Base-by-base conservation (phyloP, 2,113 vertebrate species). In the Otolemur garnettii region DNA sequence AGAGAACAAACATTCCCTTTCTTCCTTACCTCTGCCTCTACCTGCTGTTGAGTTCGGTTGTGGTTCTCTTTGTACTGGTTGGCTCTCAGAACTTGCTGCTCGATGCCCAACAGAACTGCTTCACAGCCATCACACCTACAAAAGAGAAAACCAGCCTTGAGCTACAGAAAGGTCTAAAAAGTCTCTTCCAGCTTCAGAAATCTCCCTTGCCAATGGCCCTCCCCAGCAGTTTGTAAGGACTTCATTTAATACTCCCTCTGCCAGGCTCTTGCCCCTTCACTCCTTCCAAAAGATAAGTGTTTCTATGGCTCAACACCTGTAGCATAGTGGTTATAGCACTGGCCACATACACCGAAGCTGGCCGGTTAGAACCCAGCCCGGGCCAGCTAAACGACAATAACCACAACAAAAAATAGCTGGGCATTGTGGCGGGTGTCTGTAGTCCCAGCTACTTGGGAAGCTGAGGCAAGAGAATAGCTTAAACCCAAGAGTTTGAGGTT, bases 51-150 rank as follows among this genome's bases (percentile, higher is more conserved):
- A 53, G 98, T 98, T 68, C 98, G 98, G 96, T 98, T 98, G 96
- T 98, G 98, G 97, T 97, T 98, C 96, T 99, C 99, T 95, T 99
- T 99, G 97, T 98, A 98, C 79, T 98, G 98, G 97, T 98, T 99
- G 95, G 99, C 98, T 97, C 98, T 97, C 93, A 99, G 97, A 33
- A 99, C 99, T 96, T 99, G 99, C 96, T 99, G 98, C 84, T 99
- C 99, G 42, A 99, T 99, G 93, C 98, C 98, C 80, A 98, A 90
- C 77, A 99, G 98, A 80, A 99, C 99, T 0, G 98, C 98, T 96
- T 99, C 98, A 45, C 99, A 99, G 91, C 98, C 98, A 24, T 98
- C 98, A 0, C 99, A 99, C 99, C 99, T 99, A 96, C 84, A 95
- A 78, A 21, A 55, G 59, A 94, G 55, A 93, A 9, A 30, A 12